Evolutionary conservation across 2,797 vertebrate genomes (phyloP), one percentile per base, ranked within the genome.

Genomic region (Holocentrus rufus): DNA sequence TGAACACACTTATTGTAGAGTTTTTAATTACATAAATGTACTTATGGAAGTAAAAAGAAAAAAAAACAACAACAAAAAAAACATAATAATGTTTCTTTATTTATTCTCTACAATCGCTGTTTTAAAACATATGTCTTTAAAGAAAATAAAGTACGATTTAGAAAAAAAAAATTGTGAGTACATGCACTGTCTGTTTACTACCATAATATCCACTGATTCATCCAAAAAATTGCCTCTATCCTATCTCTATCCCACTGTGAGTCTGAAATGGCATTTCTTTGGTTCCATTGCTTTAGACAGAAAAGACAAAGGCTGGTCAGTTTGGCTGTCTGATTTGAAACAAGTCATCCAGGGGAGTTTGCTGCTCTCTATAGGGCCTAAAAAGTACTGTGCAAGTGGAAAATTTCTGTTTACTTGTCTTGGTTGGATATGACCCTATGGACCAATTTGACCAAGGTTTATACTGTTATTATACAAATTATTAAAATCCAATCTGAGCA

Each of bases 81-180:
- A 88, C 87, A 90, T 44, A 14, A 15, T 87, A 91, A 91, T 88
- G 89, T 92, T 93, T 93, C 90, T 93, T 91, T 94, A 94, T 94
- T 94, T 94, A 94, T 94, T 94, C 92, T 93, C 90, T 93, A 91
- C 91, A 91, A 86, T 91, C 55, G 89, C 93, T 94, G 93, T 94
- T 94, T 94, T 93, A 92, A 93, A 94, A 93, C 86, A 93, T 92
- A 92, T 93, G 92, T 93, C 92, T 93, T 93, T 92, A 91, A 92
- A 92, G 88, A 92, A 94, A 93, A 93, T 93, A 93, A 93, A 94
- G 89, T 94, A 93, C 91, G 91, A 86, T 94, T 94, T 94, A 93
- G 92, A 93, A 92, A 90, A 91, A 89, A 82, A 75, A 58, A 67
- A 61, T 50, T 31, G 56, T 52, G 56, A 54, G 56, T 69, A 18